phyloP scores from a whole-genome alignment of 2,797 vertebrate genomes.

The Ciconia nigra region DNA sequence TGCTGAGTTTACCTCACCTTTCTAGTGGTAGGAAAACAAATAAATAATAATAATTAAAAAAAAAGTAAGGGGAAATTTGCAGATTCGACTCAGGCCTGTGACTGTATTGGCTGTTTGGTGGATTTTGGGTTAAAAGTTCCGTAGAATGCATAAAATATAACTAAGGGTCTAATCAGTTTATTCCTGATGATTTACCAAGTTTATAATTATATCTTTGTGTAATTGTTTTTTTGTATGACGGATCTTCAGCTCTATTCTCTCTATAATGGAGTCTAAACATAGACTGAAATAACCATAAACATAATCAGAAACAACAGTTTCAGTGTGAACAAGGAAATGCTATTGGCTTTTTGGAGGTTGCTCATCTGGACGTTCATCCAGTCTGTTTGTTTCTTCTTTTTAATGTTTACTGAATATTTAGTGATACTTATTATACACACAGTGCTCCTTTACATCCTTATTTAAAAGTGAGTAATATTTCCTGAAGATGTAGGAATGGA shows the following conservation, averaged over 20 bases:
- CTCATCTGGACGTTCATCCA: not conserved
- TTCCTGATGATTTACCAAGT: constrained; percentile 19
- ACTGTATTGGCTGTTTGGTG: not conserved
- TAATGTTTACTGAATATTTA: constrained; percentile 32
- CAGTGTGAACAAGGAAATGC: not conserved
- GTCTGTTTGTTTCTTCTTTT: not conserved
- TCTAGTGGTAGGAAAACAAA: not conserved
- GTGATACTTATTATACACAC: not conserved
- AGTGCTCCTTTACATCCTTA: not conserved
- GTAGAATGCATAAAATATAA: not conserved
- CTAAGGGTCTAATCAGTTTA: not conserved
- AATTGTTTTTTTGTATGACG: not conserved
- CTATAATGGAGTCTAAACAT: not conserved
- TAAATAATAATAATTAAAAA: not conserved
- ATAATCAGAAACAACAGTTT: not conserved
- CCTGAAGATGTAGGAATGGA: constrained; percentile 5
- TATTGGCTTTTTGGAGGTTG: not conserved
- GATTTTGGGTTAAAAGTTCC: not conserved
- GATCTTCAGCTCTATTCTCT: not conserved
- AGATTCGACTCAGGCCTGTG: not conserved
- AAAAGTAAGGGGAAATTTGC: not conserved
- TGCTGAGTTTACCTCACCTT: not conserved
- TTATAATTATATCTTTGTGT: constrained; percentile 5
- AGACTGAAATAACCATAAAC: constrained; percentile 20
- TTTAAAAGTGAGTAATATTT: constrained; percentile 18